Evolutionary conservation across 2,113 vertebrate species (phyloP).

Genomic region (Pao palembangensis): DNA sequence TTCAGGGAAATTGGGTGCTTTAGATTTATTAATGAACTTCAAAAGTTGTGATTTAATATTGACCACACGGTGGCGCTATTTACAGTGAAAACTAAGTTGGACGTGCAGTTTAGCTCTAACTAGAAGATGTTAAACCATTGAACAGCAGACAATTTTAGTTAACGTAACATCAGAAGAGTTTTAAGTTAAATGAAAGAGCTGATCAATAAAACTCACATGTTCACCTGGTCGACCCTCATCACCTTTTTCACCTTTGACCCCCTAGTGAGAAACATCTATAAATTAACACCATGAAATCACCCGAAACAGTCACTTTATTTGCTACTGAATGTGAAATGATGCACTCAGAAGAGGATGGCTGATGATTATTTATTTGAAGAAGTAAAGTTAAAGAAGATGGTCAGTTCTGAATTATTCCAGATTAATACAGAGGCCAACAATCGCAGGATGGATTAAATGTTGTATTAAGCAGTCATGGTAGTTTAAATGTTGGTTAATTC

Average conservation of each 20-base stretch:
- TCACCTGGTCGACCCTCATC: slow-evolving; percentile 78
- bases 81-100: not conserved
- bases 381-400: not conserved
- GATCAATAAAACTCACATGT: slow-evolving; percentile 71
- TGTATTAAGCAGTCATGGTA: not conserved
- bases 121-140: too few relatives aligned
- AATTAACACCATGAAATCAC: not conserved
- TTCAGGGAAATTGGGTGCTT: not conserved
- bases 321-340: too few relatives aligned
- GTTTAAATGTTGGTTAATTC: not conserved
- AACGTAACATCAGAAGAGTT: not conserved
- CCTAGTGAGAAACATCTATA: slow-evolving; percentile 54
- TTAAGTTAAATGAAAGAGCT: not conserved
- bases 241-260: slow-evolving; percentile 82
- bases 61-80: slow-evolving; percentile 26
- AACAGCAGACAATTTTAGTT: too few relatives aligned
- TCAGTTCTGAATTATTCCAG: not conserved
- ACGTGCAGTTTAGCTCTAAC: too few relatives aligned
- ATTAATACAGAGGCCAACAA: not conserved
- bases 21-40: not conserved
- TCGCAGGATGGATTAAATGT: too few relatives aligned
- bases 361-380: too few relatives aligned
- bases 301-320: too few relatives aligned
- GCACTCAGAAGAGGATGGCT: too few relatives aligned
- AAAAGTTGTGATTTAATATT: slow-evolving; percentile 2